Conservation (phyloP, 2,113 vertebrate species). For the Spilogale gracilis region DNA sequence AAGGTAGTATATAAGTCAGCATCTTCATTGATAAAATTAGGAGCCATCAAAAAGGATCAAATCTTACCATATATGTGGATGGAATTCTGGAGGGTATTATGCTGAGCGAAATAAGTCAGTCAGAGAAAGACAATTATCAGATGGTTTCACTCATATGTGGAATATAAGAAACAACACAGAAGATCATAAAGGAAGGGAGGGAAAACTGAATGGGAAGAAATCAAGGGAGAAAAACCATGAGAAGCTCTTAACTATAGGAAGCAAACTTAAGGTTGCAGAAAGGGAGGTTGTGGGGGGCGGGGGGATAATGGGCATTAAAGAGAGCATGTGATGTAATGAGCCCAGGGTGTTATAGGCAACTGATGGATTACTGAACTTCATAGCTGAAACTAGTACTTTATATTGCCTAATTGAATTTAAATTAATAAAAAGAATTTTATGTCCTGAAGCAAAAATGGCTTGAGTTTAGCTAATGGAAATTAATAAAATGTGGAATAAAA, state of each 20-base stretch:
- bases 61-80: background rate
- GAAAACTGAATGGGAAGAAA: background rate
- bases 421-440: background rate
- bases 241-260: background rate
- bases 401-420: background rate
- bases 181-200: background rate
- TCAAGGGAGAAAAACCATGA: background rate
- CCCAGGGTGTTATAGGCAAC: background rate
- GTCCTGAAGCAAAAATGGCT: background rate
- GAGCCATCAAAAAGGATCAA: background rate
- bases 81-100: background rate
- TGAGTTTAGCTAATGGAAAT: background rate
- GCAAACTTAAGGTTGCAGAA: background rate
- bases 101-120: background rate
- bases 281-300: background rate
- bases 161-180: background rate
- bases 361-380: background rate
- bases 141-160: background rate
- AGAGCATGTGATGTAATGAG: background rate
- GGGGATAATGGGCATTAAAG: background rate
- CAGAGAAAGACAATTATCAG: background rate
- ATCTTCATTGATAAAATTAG: conserved; percentile 26
- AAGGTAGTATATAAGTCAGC: background rate
- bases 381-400: background rate
- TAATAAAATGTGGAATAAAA: background rate